Base-by-base conservation (phyloP, 2,888 invertebrate genomes). In the Rhagonycha fulva region DNA sequence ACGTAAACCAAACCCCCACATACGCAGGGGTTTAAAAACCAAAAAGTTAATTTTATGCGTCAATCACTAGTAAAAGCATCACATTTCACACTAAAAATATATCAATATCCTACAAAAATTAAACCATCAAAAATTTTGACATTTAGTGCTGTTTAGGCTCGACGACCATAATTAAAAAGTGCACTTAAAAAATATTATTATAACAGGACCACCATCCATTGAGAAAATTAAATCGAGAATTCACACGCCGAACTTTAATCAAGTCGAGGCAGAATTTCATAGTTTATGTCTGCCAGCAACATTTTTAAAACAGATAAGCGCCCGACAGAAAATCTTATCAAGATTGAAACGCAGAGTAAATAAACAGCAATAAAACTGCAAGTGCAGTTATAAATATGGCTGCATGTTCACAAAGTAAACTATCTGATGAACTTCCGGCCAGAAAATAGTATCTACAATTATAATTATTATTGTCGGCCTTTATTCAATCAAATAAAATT, bases 401-500 rank as follows among this genome's bases (percentile, higher is more conserved):
- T 66, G 26, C 63, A 66, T 66, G 26, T 26, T 24, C 63, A 66
- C 63, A 66, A 47, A 66, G 63, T 66, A 66, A 19, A 24, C 63
- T 14, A 71, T 77, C 68, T 79, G 79, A 81, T 78, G 82, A 79
- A 81, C 80, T 82, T 82, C 82, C 82, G 81, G 82, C 76, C 81
- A 77, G 80, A 78, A 79, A 78, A 78, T 76, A 47, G 47, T 47
- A 72, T 77, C 75, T 76, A 76, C 79, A 80, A 80, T 19, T 2
- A 19, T 19, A 19, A 19, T 19, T 19, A 19, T 19, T 19, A 19
- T 47, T 47, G 47, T 47, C 47, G 47, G 47, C 47, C 47, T 47
- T 47, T 47, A n/a, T 47, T 47, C n/a, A 47, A n/a, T n/a, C 32
- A 47, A 47, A 47, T 47, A 26, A n/a, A n/a, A 47, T 47, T 47